phyloP scores from a whole-genome alignment of 2,888 invertebrate genomes.

The Callyntrura sp. region DNA sequence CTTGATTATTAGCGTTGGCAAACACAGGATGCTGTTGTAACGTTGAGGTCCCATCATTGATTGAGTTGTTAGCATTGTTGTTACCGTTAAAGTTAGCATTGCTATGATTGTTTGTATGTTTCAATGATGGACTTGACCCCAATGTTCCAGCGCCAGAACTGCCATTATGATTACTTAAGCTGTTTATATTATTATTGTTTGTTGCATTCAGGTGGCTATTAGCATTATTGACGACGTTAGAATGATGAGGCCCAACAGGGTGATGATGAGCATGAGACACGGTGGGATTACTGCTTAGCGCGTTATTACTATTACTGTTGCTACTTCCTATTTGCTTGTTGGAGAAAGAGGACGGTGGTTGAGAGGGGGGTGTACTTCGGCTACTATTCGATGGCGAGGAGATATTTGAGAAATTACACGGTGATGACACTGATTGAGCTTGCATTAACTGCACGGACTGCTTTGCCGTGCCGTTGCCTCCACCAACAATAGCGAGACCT shows the following conservation, averaged over 20 bases:
- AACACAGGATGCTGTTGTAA: slow-evolving; percentile 41
- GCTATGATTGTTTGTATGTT: slow-evolving; percentile 61
- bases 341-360: slow-evolving; percentile 76
- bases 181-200: slow-evolving; percentile 66
- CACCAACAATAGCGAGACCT: slow-evolving; percentile 62
- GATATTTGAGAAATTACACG: slow-evolving; percentile 58
- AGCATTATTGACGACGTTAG: slow-evolving; percentile 60
- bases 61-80: slow-evolving; percentile 60
- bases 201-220: slow-evolving; percentile 70
- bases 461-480: slow-evolving; percentile 56
- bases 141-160: slow-evolving; percentile 64
- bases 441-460: slow-evolving; percentile 64
- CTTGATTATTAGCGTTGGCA: slow-evolving; percentile 64
- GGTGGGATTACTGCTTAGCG: slow-evolving; percentile 64
- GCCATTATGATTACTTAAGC: slow-evolving; percentile 70
- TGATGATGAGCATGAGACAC: slow-evolving; percentile 50
- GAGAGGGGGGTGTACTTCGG: slow-evolving; percentile 77
- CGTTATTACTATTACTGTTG: slow-evolving; percentile 76
- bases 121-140: slow-evolving; percentile 27
- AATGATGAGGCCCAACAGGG: slow-evolving; percentile 53
- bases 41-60: slow-evolving; percentile 29
- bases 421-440: slow-evolving; percentile 72
- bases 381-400: slow-evolving; percentile 61
- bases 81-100: slow-evolving; percentile 59
- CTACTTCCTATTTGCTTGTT: slow-evolving; percentile 68